Evolutionary conservation across 2,797 vertebrate species (phyloP).

Genomic region (Sebastes minor): DNA sequence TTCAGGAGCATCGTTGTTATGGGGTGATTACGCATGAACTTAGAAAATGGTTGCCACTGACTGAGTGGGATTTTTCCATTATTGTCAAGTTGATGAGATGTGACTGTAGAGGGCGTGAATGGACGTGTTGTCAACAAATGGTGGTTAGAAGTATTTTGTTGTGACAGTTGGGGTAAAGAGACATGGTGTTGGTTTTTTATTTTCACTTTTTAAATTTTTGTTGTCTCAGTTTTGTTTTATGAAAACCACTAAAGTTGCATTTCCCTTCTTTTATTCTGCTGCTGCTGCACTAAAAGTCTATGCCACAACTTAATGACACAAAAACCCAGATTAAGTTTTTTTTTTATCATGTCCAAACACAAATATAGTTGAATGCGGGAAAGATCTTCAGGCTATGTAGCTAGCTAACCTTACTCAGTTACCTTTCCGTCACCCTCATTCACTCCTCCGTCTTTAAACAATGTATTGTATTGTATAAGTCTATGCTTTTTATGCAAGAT

Average conservation of each 20-base stretch:
- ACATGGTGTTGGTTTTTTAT: not conserved
- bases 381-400: not conserved
- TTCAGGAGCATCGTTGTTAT: not conserved
- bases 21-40: conserved; percentile 27
- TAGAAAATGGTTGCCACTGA: not conserved
- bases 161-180: not conserved
- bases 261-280: not conserved
- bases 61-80: conserved; percentile 31
- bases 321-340: not conserved
- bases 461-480: too few relatives aligned
- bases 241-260: not conserved
- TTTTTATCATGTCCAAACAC: not conserved
- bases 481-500: too few relatives aligned
- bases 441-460: too few relatives aligned
- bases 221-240: not conserved
- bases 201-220: conserved; percentile 15
- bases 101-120: conserved; percentile 36
- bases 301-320: not conserved
- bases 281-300: not conserved
- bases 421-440: too few relatives aligned
- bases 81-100: not conserved
- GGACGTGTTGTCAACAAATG: not conserved
- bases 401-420: too few relatives aligned
- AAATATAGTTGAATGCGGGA: not conserved
- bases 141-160: not conserved